Percentiles rank a stretch among this genome's conserved stretches.
Conservation (phyloP, 64 coral and sea anemone genomes). For the Dendrophyllia cribrosa region DNA sequence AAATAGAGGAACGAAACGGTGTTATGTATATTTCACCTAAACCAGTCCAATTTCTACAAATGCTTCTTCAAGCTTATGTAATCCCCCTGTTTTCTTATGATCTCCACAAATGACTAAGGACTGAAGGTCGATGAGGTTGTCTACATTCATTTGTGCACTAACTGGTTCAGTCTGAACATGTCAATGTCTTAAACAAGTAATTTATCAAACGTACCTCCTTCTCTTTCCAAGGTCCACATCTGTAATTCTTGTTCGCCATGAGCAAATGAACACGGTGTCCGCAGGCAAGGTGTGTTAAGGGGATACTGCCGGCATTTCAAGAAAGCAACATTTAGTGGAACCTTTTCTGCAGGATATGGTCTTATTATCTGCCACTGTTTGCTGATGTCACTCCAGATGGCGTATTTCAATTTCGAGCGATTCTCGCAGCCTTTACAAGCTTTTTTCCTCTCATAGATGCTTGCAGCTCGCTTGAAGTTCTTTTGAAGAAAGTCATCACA, state of each 20-base stretch:
- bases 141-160: too few relatives aligned
- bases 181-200: background rate
- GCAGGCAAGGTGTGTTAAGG: conserved; percentile 6
- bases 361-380: conserved; percentile 12
- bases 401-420: conserved; percentile 18
- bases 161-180: background rate
- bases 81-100: too few relatives aligned
- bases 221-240: conserved; percentile 68
- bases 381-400: conserved; percentile 1
- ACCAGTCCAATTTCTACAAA: too few relatives aligned
- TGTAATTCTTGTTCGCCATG: conserved; percentile 54
- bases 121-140: too few relatives aligned
- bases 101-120: too few relatives aligned
- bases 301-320: conserved; percentile 33
- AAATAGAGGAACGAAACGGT: background rate
- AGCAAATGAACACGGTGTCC: conserved; percentile 69
- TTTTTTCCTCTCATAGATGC: background rate
- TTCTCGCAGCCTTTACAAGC: conserved; percentile 33
- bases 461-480: background rate
- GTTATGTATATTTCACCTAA: too few relatives aligned
- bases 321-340: background rate
- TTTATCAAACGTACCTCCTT: conserved; percentile 17
- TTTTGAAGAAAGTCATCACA: conserved; percentile 19
- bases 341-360: background rate
- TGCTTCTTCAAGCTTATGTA: too few relatives aligned